A percentile compares a stretch with the other conserved stretches of the same genome.
These are phyloP conservation scores for Xylota segnis DNA, from an alignment of 2,888 invertebrate genomes.

Conservation along the genomic window DNA sequence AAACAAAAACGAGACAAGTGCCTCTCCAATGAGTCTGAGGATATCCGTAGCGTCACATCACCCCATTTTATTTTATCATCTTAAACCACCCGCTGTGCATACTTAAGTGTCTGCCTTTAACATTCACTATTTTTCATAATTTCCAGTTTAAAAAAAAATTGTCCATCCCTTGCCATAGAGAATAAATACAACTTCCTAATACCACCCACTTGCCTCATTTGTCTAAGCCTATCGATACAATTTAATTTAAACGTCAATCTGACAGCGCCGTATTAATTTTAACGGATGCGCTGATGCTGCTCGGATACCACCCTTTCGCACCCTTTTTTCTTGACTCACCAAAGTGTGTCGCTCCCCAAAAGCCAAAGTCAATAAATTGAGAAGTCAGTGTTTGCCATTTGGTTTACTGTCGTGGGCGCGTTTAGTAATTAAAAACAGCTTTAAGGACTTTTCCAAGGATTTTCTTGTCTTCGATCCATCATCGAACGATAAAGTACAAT, in stretches of 20 bases:
- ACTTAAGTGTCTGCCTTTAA: too few relatives aligned
- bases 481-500: slow-evolving; percentile 2
- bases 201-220: slow-evolving; percentile 16
- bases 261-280: slow-evolving; percentile 36
- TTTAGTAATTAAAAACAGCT: slow-evolving; percentile 46
- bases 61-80: too few relatives aligned
- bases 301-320: background rate
- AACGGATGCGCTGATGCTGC: slow-evolving; percentile 4
- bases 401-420: slow-evolving; percentile 27
- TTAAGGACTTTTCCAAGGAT: slow-evolving; percentile 41
- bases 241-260: slow-evolving; percentile 51
- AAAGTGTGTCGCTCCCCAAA: background rate
- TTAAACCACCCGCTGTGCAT: too few relatives aligned
- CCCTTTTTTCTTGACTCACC: background rate
- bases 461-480: slow-evolving; percentile 29
- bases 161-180: background rate
- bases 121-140: too few relatives aligned
- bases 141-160: too few relatives aligned
- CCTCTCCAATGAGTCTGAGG: too few relatives aligned
- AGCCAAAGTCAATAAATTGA: slow-evolving; percentile 39
- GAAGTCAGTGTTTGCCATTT: slow-evolving; percentile 30
- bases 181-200: background rate
- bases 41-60: too few relatives aligned
- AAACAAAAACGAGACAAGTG: too few relatives aligned
- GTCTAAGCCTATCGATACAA: slow-evolving; percentile 27